Conservation (phyloP, 2,797 vertebrate genomes). For the Sebastes flavidus region DNA sequence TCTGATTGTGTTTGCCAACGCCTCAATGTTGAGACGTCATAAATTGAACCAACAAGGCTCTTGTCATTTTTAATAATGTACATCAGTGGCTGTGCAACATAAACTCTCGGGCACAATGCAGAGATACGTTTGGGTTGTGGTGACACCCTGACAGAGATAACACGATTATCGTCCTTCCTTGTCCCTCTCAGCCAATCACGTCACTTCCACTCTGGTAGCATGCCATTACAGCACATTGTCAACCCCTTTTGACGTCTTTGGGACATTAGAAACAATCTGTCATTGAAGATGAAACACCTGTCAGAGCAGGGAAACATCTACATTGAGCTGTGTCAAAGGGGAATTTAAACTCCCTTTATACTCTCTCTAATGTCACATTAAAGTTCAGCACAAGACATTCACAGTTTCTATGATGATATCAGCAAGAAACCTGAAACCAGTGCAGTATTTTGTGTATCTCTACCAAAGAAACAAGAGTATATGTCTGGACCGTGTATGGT, state of each 20-base stretch:
- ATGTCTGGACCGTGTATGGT: too few relatives aligned
- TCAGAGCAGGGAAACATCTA: constrained; percentile 22
- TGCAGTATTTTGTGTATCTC: background rate
- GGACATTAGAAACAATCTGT: constrained; percentile 33
- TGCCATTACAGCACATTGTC: constrained; percentile 10
- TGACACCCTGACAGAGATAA: constrained; percentile 25
- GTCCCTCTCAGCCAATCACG: constrained; percentile 32
- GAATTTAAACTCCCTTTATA: background rate
- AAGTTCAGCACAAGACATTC: background rate
- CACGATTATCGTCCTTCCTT: constrained; percentile 34
- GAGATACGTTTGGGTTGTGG: constrained; percentile 19
- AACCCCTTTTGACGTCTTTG: constrained; percentile 32
- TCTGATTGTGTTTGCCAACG: constrained; percentile 37
- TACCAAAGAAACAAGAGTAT: background rate
- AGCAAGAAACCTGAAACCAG: background rate
- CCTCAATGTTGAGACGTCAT: constrained; percentile 44
- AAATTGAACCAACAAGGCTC: constrained; percentile 60
- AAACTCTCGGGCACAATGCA: constrained; percentile 21
- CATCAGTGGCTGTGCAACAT: constrained; percentile 17
- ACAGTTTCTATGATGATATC: background rate
- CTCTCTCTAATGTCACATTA: background rate
- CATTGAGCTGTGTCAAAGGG: constrained; percentile 9
- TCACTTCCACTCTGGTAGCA: constrained; percentile 47
- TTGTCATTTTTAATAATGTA: constrained; percentile 71
- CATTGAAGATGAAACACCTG: constrained; percentile 55